A percentile compares a stretch with the other conserved stretches of the same genome.
These are phyloP conservation scores for Sycobia sp. DNA, from an alignment of 1,140 invertebrate species.

Conservation along the genomic window DNA sequence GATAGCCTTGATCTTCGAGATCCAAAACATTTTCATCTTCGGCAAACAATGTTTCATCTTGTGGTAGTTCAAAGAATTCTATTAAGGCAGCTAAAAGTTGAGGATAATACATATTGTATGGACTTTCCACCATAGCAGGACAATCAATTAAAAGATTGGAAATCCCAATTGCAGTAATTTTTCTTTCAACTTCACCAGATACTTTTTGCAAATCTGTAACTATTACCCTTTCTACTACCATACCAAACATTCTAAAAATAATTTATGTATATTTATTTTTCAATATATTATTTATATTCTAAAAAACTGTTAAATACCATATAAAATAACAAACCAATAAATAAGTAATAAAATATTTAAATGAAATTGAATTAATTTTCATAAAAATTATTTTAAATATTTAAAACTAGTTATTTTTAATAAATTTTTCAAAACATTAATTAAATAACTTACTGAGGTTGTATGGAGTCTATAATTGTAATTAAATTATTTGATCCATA, in stretches of 20 bases:
- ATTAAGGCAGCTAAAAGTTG: constrained; percentile 76
- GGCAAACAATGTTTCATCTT: constrained; percentile 76
- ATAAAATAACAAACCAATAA: neutral
- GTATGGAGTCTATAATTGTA: constrained; percentile 82
- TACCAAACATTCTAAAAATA: constrained; percentile 84
- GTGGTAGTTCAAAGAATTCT: constrained; percentile 86
- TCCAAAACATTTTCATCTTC: constrained; percentile 87
- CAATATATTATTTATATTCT: too few relatives aligned
- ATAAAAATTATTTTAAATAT: neutral
- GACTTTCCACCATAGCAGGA: constrained; percentile 67
- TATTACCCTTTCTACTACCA: constrained; percentile 89
- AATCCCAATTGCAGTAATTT: constrained; percentile 88
- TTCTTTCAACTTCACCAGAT: constrained; percentile 78
- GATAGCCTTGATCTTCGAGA: constrained; percentile 83
- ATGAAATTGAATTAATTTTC: too few relatives aligned
- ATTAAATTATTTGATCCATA: constrained; percentile 76
- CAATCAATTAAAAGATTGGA: constrained; percentile 84
- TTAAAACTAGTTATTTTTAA: constrained; percentile 20
- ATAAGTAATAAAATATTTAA: neutral
- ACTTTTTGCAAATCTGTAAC: constrained; percentile 87
- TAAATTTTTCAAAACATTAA: neutral
- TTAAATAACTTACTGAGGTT: constrained; percentile 71
- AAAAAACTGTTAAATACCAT: neutral
- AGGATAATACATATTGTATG: constrained; percentile 69
- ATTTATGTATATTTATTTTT: constrained; percentile 35